These are phyloP conservation scores for Cuniculus paca DNA, from an alignment of 2,797 vertebrate genomes.

Conservation along the genomic window DNA sequence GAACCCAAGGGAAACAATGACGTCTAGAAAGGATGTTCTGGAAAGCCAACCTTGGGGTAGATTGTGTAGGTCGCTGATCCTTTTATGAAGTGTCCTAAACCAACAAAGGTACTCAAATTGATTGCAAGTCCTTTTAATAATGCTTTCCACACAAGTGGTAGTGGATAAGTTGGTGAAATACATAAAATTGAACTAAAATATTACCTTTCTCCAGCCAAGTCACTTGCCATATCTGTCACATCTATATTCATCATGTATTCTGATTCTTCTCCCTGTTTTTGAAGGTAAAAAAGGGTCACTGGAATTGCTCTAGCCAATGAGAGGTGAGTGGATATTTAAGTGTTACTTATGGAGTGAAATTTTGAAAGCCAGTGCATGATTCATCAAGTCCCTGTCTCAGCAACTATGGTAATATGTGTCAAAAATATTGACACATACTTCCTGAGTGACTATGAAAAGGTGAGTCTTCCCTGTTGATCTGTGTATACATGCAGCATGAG, in stretches of 20 bases:
- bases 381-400: slow-evolving; percentile 52
- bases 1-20: slow-evolving; percentile 42
- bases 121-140: not conserved
- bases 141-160: not conserved
- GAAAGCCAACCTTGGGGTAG: not conserved
- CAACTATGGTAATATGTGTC: not conserved
- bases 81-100: not conserved
- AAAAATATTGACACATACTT: slow-evolving; percentile 37
- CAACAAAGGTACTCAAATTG: not conserved
- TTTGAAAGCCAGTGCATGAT: slow-evolving; percentile 48
- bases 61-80: not conserved
- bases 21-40: slow-evolving; percentile 38
- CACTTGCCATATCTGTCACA: not conserved
- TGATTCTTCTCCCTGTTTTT: slow-evolving; percentile 4
- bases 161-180: slow-evolving; percentile 20
- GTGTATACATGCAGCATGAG: not conserved
- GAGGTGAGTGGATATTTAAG: not conserved
- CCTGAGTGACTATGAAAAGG: not conserved
- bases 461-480: not conserved
- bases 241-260: not conserved
- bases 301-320: not conserved
- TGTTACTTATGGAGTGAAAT: slow-evolving; percentile 4
- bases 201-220: not conserved
- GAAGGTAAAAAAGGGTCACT: not conserved
- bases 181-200: not conserved